phyloP scores from a whole-genome alignment of 2,888 invertebrate genomes.

The Ophonus ardosiacus region DNA sequence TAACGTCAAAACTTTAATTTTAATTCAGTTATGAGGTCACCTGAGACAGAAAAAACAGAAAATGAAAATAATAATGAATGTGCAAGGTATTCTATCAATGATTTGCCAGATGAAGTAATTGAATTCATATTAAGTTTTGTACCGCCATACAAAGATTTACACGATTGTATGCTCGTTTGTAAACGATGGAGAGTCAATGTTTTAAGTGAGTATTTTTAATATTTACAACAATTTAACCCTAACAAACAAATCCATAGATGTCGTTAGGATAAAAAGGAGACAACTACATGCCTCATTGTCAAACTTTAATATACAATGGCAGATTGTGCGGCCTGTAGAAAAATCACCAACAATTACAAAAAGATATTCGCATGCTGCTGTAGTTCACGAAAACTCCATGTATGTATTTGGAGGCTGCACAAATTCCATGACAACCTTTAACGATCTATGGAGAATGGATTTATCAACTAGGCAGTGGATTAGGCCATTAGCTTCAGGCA shows the following conservation, averaged over 20 bases:
- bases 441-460: constrained; percentile 97
- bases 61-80: constrained; percentile 58
- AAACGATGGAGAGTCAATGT: constrained; percentile 91
- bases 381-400: constrained; percentile 90
- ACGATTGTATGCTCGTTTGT: constrained; percentile 91
- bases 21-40: constrained; percentile 66
- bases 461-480: constrained; percentile 91
- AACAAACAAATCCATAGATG: constrained; percentile 80
- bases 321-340: constrained; percentile 79
- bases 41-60: constrained; percentile 65
- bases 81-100: constrained; percentile 76
- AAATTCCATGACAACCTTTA: constrained; percentile 95
- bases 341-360: constrained; percentile 89
- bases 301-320: constrained; percentile 88
- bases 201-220: constrained; percentile 82
- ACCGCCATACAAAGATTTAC: constrained; percentile 93
- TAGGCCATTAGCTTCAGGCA: constrained; percentile 88
- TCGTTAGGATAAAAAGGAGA: constrained; percentile 84
- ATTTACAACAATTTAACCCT: constrained; percentile 9
- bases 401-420: constrained; percentile 98
- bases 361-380: constrained; percentile 94
- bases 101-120: constrained; percentile 94
- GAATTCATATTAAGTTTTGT: constrained; percentile 93
- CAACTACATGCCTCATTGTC: constrained; percentile 87
- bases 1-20: constrained; percentile 32